phyloP scores from a whole-genome alignment of 1,140 invertebrate genomes.

The Doryteuthis pealeii region DNA sequence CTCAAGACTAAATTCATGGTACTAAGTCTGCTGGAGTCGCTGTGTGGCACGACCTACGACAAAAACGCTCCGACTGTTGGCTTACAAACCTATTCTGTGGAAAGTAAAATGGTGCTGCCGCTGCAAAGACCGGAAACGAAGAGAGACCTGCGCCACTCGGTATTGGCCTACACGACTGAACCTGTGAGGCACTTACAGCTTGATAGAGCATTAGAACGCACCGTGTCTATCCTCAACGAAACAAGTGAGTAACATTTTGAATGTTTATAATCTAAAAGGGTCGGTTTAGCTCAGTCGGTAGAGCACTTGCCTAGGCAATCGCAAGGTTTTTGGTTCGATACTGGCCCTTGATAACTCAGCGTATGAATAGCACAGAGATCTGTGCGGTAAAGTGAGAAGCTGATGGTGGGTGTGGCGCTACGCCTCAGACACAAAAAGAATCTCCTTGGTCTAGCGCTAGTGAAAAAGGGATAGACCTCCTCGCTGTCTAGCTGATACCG shows the following conservation, averaged over 20 bases:
- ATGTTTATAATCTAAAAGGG: too few relatives aligned
- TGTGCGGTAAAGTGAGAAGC: too few relatives aligned
- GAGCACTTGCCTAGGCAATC: too few relatives aligned
- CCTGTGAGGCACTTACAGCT: neutral
- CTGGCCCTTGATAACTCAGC: too few relatives aligned
- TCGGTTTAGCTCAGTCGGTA: too few relatives aligned
- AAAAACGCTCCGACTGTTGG: neutral
- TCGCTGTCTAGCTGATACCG: too few relatives aligned
- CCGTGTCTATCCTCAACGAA: neutral
- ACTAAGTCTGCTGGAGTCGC: neutral
- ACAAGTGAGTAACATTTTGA: neutral
- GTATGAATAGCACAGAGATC: too few relatives aligned
- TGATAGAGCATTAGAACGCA: neutral
- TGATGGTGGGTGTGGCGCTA: too few relatives aligned
- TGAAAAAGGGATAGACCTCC: too few relatives aligned
- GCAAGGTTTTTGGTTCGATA: too few relatives aligned
- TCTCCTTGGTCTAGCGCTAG: too few relatives aligned
- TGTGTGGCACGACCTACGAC: neutral
- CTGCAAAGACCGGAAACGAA: neutral
- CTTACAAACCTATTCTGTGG: neutral
- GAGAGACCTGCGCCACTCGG: neutral
- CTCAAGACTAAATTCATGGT: neutral
- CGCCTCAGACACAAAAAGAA: too few relatives aligned
- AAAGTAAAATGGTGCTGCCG: neutral
- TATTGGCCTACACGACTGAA: neutral